These are phyloP conservation scores for Coracias cyanogaster DNA, from an alignment of 2,797 vertebrate species.

Conservation along the genomic window DNA sequence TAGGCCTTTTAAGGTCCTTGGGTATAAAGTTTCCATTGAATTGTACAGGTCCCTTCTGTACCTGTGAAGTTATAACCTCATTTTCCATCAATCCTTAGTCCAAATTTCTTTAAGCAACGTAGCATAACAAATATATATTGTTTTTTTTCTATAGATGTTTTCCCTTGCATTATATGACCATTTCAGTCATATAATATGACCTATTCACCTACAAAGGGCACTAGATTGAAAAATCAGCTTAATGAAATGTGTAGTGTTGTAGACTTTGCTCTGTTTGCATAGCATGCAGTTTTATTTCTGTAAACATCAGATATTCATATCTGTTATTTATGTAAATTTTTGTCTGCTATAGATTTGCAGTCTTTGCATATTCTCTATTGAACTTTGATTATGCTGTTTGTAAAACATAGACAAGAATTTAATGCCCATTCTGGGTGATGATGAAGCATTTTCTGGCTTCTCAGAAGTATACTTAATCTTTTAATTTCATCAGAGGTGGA, in stretches of 20 bases:
- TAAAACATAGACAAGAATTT: slow-evolving; percentile 44
- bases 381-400: slow-evolving; percentile 64
- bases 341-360: slow-evolving; percentile 46
- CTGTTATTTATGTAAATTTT: slow-evolving; percentile 62
- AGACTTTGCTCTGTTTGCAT: slow-evolving; percentile 6
- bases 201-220: not conserved
- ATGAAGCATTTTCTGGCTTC: slow-evolving; percentile 35
- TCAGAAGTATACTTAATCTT: slow-evolving; percentile 15
- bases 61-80: not conserved
- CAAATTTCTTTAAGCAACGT: not conserved
- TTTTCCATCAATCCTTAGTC: not conserved
- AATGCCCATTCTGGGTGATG: slow-evolving; percentile 25
- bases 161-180: not conserved
- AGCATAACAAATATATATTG: not conserved
- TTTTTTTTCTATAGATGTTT: not conserved
- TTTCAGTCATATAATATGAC: no score
- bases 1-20: not conserved
- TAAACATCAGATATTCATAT: slow-evolving; percentile 47
- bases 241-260: not conserved
- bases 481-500: slow-evolving; percentile 36
- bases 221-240: not conserved
- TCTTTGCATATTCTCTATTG: slow-evolving; percentile 51
- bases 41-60: not conserved
- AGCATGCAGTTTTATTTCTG: slow-evolving; percentile 33
- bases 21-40: not conserved